Conservation (phyloP, 2,797 vertebrate genomes). For the Lagodon rhomboides region DNA sequence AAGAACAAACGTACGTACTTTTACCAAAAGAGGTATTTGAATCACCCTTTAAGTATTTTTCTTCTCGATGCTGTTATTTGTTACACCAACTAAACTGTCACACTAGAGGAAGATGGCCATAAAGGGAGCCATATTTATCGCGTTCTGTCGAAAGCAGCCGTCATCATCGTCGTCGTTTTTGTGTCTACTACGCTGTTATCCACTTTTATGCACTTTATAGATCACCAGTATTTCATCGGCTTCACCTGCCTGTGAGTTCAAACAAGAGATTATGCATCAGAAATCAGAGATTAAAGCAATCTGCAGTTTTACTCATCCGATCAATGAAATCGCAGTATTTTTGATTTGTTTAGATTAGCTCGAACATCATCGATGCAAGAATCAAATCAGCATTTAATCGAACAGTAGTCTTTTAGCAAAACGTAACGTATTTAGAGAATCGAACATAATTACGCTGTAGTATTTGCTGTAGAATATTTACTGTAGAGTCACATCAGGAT, state of each 20-base stretch:
- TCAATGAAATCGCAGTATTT: not conserved
- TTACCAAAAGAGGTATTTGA: slow-evolving; percentile 46
- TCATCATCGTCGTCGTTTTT: slow-evolving; percentile 10
- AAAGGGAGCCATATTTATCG: slow-evolving; percentile 49
- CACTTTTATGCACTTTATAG: slow-evolving; percentile 83
- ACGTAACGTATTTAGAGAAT: slow-evolving; percentile 20
- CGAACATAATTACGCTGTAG: slow-evolving; percentile 24
- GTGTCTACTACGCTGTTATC: slow-evolving; percentile 56
- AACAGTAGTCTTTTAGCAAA: slow-evolving; percentile 35
- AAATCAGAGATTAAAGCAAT: slow-evolving; percentile 27
- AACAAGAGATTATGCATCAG: slow-evolving; percentile 13
- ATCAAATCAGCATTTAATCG: slow-evolving; percentile 38
- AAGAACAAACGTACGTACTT: not conserved
- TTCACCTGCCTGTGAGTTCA: slow-evolving; percentile 33
- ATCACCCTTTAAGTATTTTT: slow-evolving; percentile 71
- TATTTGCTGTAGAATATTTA: slow-evolving; percentile 40
- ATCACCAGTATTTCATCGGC: slow-evolving; percentile 59
- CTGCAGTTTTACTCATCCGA: slow-evolving; percentile 1
- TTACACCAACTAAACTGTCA: slow-evolving; percentile 37
- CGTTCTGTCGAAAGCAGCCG: slow-evolving; percentile 41
- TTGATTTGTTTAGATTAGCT: too few relatives aligned
- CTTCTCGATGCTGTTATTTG: slow-evolving; percentile 50
- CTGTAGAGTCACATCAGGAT: slow-evolving; percentile 33
- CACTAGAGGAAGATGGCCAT: slow-evolving; percentile 32
- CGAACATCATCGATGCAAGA: slow-evolving; percentile 18